Evolutionary conservation across 30 jellyfish, hydroid and myxozoan species (phyloP), one percentile per base, ranked within the genome.

Genomic region (Hydra vulgaris): DNA sequence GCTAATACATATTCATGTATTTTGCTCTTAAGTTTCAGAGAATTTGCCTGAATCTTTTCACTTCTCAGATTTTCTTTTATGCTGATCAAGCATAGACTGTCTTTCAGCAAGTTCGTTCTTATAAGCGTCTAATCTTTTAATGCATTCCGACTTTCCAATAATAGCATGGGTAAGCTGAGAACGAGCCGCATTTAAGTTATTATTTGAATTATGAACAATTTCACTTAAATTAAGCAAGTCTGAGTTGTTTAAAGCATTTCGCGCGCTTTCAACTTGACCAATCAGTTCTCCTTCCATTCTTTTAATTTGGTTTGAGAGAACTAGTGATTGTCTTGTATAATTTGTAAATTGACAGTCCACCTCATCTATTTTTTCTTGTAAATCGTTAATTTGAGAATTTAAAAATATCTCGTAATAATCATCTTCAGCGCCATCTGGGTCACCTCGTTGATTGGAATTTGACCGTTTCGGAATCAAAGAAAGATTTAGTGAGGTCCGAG

Each of bases 81-180:
- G 97, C 76, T 80, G 87, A 72, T 79, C 74, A 25, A 90, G 88
- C 83, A 85, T 86, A 21, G 21, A 72, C 55, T 72, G 76, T 26
- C 87, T 85, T 26, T 85, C 94, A 15, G 86, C 89, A 0, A 90
- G 53, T 66, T 90, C 94, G 80, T 84, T 81, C 26, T 68, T 74
- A 74, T 77, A 90, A 19, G 85, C 83, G 72, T 82, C 89, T 70
- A 90, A 73, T 54, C 95, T 70, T 72, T 85, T 90, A 25, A 76
- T 74, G n/a, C 86, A 54, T 68, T 90, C 97, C 25, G 94, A 81
- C 66, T 85, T 90, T 17, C 95, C 95, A 22, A 90, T 85, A 15
- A 86, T 78, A 17, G 86, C 85, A 27, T 85, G 95, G 1, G 97
- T 92, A 8, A 90, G 86, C 72, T 90, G 95, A 15, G 97, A 86